phyloP scores from a whole-genome alignment of 53 echinoderm and acorn worm genomes.

The Arbacia lixula region DNA sequence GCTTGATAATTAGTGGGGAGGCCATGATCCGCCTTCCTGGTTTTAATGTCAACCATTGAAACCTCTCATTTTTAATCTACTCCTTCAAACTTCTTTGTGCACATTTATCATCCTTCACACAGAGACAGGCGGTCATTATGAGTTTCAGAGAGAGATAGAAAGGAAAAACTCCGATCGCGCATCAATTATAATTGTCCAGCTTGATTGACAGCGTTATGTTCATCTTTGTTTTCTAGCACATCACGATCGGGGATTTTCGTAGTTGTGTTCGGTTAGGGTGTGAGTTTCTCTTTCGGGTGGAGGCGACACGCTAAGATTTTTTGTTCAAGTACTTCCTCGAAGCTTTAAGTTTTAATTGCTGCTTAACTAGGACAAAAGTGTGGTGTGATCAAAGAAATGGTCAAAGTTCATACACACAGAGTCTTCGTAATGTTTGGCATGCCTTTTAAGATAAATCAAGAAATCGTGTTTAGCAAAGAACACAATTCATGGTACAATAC shows the following conservation, averaged over 20 bases:
- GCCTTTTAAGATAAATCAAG: too few relatives aligned
- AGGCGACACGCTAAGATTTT: not conserved
- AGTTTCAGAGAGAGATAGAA: too few relatives aligned
- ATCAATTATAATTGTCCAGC: slow-evolving; percentile 14
- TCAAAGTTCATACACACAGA: slow-evolving; percentile 14
- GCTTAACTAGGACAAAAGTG: not conserved
- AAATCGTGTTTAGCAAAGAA: too few relatives aligned
- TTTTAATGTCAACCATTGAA: slow-evolving; percentile 45
- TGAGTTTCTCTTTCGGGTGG: slow-evolving; percentile 27
- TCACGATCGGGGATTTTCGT: too few relatives aligned
- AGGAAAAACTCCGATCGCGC: too few relatives aligned
- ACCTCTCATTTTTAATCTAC: slow-evolving; percentile 7
- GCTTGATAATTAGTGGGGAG: slow-evolving; percentile 35
- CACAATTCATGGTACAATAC: too few relatives aligned
- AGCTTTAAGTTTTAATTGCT: slow-evolving; percentile 6
- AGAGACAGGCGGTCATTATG: too few relatives aligned
- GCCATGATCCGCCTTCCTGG: slow-evolving; percentile 5
- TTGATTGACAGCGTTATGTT: not conserved
- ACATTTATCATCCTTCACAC: too few relatives aligned
- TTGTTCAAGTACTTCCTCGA: slow-evolving; percentile 26
- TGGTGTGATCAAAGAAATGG: not conserved
- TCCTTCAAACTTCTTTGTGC: not conserved
- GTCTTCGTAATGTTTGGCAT: too few relatives aligned
- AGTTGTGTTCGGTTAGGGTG: too few relatives aligned
- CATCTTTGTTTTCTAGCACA: slow-evolving; percentile 19